Evolutionary conservation across 2,797 vertebrate species (phyloP).

Genomic region (Pseudopleuronectes americanus): DNA sequence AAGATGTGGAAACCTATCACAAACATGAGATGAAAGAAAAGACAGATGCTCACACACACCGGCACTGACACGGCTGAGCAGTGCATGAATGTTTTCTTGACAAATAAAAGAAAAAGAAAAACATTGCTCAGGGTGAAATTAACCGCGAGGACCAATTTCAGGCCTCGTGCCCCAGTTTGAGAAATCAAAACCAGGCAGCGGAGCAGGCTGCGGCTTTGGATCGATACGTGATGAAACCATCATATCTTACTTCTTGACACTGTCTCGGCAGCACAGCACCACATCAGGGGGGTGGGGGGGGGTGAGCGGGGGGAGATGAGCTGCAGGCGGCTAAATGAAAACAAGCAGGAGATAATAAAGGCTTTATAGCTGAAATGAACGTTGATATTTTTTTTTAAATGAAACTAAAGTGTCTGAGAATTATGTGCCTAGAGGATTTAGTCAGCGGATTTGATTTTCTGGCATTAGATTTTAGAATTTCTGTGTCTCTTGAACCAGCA

Average conservation of each 20-base stretch:
- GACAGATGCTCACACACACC: slow-evolving; percentile 31
- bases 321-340: slow-evolving; percentile 51
- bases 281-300: too few relatives aligned
- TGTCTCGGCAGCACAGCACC: slow-evolving; percentile 51
- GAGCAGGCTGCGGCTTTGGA: slow-evolving; percentile 62
- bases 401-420: slow-evolving; percentile 29
- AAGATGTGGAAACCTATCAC: slow-evolving; percentile 2
- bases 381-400: slow-evolving; percentile 28
- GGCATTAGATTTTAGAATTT: background rate
- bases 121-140: slow-evolving; percentile 57
- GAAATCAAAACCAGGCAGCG: slow-evolving; percentile 76
- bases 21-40: slow-evolving; percentile 11
- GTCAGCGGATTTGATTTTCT: background rate
- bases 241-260: slow-evolving; percentile 80
- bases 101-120: slow-evolving; percentile 63
- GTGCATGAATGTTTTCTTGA: slow-evolving; percentile 77
- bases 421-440: slow-evolving; percentile 10
- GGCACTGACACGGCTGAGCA: slow-evolving; percentile 65
- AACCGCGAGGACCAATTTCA: slow-evolving; percentile 76
- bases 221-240: slow-evolving; percentile 82
- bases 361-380: slow-evolving; percentile 25
- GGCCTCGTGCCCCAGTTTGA: slow-evolving; percentile 66
- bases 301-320: slow-evolving; percentile 16
- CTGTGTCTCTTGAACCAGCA: background rate
- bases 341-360: slow-evolving; percentile 51